A percentile compares a stretch with the other conserved stretches of the same genome.
Evolutionary conservation across 2,888 invertebrate species (phyloP).

Genomic region (Dilophus febrilis): DNA sequence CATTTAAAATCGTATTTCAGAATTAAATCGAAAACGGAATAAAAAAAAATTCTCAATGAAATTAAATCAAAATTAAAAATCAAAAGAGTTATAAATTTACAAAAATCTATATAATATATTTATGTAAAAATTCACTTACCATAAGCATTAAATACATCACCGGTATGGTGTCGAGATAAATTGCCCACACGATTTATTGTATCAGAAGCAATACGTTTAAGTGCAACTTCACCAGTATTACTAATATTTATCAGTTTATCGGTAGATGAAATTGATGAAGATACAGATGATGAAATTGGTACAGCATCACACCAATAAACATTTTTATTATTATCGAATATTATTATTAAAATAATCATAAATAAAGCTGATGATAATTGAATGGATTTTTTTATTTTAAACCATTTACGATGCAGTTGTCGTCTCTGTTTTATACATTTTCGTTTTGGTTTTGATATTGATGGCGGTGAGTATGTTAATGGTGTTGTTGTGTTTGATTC

Average conservation of each 20-base stretch:
- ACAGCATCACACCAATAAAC: conserved; percentile 1
- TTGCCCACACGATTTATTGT: conserved; percentile 23
- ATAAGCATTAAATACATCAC: conserved; percentile 27
- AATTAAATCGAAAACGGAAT: too few species aligned
- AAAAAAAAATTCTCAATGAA: too few species aligned
- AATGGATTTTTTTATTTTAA: not conserved
- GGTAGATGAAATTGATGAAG: conserved; percentile 11
- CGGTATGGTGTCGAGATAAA: conserved; percentile 30
- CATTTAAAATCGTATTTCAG: too few species aligned
- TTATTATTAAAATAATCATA: not conserved
- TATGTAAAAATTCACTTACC: too few species aligned
- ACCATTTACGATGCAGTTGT: too few species aligned
- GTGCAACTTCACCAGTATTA: too few species aligned
- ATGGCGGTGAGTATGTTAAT: too few species aligned
- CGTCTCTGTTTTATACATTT: too few species aligned
- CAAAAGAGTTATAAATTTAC: not conserved
- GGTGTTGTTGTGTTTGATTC: too few species aligned
- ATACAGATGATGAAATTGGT: conserved; percentile 12
- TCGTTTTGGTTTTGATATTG: too few species aligned
- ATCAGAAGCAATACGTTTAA: conserved; percentile 3
- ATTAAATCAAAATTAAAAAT: not conserved
- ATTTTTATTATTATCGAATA: not conserved
- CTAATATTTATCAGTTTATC: not conserved
- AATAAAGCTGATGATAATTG: not conserved
- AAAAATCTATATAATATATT: too few species aligned